These are phyloP conservation scores for Aeoliscus strigatus DNA, from an alignment of 2,797 vertebrate genomes.

Conservation along the genomic window DNA sequence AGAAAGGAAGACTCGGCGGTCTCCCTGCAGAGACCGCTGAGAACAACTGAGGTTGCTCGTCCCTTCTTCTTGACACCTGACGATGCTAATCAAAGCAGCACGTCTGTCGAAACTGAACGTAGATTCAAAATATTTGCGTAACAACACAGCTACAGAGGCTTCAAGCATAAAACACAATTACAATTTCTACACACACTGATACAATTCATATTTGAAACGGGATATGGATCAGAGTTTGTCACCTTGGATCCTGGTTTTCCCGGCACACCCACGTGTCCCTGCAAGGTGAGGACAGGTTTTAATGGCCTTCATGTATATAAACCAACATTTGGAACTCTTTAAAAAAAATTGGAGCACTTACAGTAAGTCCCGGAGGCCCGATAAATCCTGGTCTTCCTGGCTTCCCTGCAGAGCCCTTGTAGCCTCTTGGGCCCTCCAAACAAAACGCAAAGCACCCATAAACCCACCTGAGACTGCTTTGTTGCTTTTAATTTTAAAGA, in stretches of 20 bases:
- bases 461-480: constrained; percentile 51
- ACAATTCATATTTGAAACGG: constrained; percentile 19
- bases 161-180: no score
- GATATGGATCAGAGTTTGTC: constrained; percentile 40
- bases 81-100: no score
- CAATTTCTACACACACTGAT: constrained; percentile 19
- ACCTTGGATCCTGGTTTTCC: constrained; percentile 73
- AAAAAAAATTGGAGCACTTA: constrained; percentile 62
- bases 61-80: no score
- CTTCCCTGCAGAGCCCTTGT: constrained; percentile 76
- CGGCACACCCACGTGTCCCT: constrained; percentile 74
- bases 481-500: constrained; percentile 44
- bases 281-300: constrained; percentile 56
- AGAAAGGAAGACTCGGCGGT: no score
- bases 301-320: constrained; percentile 49
- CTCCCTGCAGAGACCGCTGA: no score
- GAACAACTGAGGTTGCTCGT: no score
- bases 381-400: constrained; percentile 81
- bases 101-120: no score
- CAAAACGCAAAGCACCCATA: constrained; percentile 63
- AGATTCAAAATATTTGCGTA: no score
- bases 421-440: constrained; percentile 71
- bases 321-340: constrained; percentile 43
- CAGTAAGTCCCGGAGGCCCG: constrained; percentile 71
- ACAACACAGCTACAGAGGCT: no score